phyloP scores from a whole-genome alignment of 2,797 vertebrate species.

The Macroramphosus scolopax region DNA sequence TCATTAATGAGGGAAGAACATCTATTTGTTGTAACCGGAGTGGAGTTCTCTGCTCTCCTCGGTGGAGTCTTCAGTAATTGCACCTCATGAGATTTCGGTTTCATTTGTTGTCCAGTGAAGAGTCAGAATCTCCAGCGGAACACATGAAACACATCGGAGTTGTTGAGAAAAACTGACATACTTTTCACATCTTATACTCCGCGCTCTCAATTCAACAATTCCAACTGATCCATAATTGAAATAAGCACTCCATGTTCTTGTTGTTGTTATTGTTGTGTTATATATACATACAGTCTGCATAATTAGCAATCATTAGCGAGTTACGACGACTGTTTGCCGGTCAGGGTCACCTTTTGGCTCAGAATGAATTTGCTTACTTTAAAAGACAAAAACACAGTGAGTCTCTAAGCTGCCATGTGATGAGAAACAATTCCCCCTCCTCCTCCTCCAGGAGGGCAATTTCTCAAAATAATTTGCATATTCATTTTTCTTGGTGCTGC shows the following conservation, averaged over 20 bases:
- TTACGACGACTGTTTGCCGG: too few relatives aligned
- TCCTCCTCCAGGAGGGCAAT: too few relatives aligned
- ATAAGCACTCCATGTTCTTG: constrained; percentile 10
- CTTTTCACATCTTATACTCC: constrained; percentile 18
- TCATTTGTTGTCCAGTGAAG: constrained; percentile 59
- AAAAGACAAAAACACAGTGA: constrained; percentile 14
- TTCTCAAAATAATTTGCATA: constrained; percentile 47
- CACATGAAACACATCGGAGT: constrained; percentile 24
- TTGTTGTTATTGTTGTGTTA: constrained; percentile 5
- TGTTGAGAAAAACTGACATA: constrained; percentile 24
- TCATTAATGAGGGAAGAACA: constrained; percentile 42
- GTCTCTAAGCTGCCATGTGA: constrained; percentile 10
- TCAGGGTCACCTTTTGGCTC: constrained; percentile 2
- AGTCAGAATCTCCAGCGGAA: constrained; percentile 40
- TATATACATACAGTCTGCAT: background rate
- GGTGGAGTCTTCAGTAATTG: constrained; percentile 61
- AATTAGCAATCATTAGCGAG: background rate
- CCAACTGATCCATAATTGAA: constrained; percentile 34
- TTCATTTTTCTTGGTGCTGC: constrained; percentile 45
- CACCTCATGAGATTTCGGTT: constrained; percentile 57
- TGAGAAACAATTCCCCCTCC: constrained; percentile 28
- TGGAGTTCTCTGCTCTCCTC: constrained; percentile 37
- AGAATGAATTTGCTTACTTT: constrained; percentile 3
- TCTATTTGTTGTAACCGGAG: constrained; percentile 35
- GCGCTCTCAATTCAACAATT: constrained; percentile 26